Base-by-base conservation (phyloP, 2,797 vertebrate species). In the Prunella strophiata region DNA sequence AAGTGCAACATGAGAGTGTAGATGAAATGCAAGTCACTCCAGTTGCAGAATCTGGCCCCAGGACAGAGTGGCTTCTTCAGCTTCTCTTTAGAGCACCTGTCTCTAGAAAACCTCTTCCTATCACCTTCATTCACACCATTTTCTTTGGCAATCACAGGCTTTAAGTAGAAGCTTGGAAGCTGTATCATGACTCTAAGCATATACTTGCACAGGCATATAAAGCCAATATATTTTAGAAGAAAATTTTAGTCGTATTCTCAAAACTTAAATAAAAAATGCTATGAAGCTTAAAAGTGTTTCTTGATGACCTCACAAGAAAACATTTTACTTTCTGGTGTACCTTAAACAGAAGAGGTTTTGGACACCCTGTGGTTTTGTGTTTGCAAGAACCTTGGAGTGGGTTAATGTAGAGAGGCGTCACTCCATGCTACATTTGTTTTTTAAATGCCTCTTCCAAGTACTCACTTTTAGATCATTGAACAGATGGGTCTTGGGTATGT, bases 381-480 rank as follows among this genome's bases (percentile, higher is more conserved):
- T 66, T 82, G 32, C 21, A 75, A 85, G 47, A 79, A 54, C 16
- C 32, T 76, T 57, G 29, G 63, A 85, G 45, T 26, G 15, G 45
- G 52, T 82, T 82, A 84, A 66, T n/a, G 29, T 25, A 71, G 40
- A 36, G 4, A 76, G 79, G 42, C 0, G 0, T 84, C 55, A 27
- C 55, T 88, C 70, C 16, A n/a, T 57, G 54, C 34, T 55, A 52
- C n/a, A 50, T 84, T 92, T 92, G 40, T 87, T 93, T 85, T 62
- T 85, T 89, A 89, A 87, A 73, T 76, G 21, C 13, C 75, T 85
- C 32, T 89, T 83, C 59, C 68, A 83, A 79, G 11, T 5, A 29
- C 82, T 89, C 32, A 15, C 29, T 92, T 91, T 92, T 59, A 93
- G 59, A 85, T 89, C 45, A 57, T 57, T 77, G 81, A 79, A 79